Percentiles rank a stretch among this genome's conserved stretches.
phyloP scores from a whole-genome alignment of 92 coral and sea anemone genomes.

The Porites evermanni region DNA sequence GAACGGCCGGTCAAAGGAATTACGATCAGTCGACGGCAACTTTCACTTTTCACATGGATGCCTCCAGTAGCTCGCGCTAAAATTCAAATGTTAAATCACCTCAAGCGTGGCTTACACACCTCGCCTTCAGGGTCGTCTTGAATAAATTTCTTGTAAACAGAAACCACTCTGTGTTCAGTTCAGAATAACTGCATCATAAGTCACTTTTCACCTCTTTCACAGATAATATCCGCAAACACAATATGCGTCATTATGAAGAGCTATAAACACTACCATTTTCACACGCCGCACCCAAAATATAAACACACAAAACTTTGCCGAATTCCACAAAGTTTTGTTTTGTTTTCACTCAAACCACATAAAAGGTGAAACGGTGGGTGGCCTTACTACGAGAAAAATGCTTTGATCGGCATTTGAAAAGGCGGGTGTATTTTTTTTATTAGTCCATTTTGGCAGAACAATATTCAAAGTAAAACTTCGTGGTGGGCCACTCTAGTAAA shows the following conservation, averaged over 20 bases:
- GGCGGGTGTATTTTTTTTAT: neutral
- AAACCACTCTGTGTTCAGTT: neutral
- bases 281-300: conserved; percentile 16
- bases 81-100: conserved; percentile 27
- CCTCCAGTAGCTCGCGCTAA: conserved; percentile 36
- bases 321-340: conserved; percentile 11
- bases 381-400: neutral
- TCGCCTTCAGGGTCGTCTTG: conserved; percentile 1
- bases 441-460: neutral
- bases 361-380: neutral
- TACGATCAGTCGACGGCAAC: conserved; percentile 8
- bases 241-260: conserved; percentile 2
- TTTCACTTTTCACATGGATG: conserved; percentile 30
- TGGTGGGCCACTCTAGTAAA: too few species aligned
- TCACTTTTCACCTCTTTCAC: neutral
- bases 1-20: neutral
- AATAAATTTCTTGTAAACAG: neutral
- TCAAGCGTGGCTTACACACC: conserved; percentile 35
- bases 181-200: neutral
- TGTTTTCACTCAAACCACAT: conserved; percentile 5
- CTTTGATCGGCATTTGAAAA: neutral
- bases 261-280: conserved; percentile 13
- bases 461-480: too few species aligned
- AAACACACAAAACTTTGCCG: neutral
- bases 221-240: neutral